Evolutionary conservation across 2,888 invertebrate genomes (phyloP), one percentile per base, ranked within the genome.

Genomic region (Hydroisotoma schaefferi): DNA sequence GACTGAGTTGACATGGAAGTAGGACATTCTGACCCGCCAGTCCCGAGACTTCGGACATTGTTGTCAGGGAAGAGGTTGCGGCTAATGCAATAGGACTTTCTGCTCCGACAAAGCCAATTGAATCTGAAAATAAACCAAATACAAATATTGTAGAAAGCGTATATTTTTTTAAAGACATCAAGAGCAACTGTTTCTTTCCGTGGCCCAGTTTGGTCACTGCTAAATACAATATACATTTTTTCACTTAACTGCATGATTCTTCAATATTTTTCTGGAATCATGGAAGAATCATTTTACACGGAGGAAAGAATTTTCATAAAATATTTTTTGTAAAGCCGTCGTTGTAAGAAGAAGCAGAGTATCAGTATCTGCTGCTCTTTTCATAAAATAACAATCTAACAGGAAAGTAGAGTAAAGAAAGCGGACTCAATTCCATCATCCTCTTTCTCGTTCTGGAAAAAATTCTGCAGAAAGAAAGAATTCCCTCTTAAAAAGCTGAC

Each of bases 1-100:
- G 76, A 74, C 87, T 86, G 67, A 88, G 83, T 20, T 83, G 81
- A 75, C 89, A 89, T 2, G 85, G 85, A 40, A 90, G 80, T n/a
- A 81, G 80, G 8, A 86, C 85, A 8, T 84, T 83, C 23, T 83
- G 81, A 2, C 87, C 88, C 1, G 86, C 85, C 70, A 87, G 81
- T 0, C 87, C 86, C 51, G 83, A 82, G 33, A 84, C 80, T 73
- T 84, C 83, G 62, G 82, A 82, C 77, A 70, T 65, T 33, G 72
- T 69, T 12, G 67, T 60, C 2, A 59, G 53, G 29, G 67, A 64
- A 28, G 64, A 59, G 22, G 69, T 52, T 12, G 63, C 59, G 23
- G 59, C 56, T 55, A 64, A 44, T 37, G 61, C 63, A 29, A 63
- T 22, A 26, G 63, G 63, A 37, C n/a, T 52, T 10, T 52, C 52